Evolutionary conservation across 2,797 vertebrate species (phyloP).

Genomic region (Megaceryle alcyon): DNA sequence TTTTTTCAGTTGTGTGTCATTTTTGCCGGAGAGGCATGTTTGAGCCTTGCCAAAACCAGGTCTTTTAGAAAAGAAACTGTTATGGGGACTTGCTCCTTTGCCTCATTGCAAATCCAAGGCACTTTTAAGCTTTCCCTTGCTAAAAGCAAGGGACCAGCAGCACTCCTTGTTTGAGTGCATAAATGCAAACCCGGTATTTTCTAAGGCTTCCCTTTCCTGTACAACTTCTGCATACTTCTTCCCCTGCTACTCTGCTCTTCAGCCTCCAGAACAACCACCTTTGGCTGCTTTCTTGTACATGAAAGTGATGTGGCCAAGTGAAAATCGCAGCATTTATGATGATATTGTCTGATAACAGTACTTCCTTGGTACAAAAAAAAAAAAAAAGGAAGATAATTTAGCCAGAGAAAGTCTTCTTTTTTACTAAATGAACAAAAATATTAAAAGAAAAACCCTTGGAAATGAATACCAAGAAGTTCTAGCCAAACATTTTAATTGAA

Average conservation of each 20-base stretch:
- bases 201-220: background rate
- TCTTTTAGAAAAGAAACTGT: background rate
- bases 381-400: background rate
- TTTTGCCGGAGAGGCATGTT: background rate
- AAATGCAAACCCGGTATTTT: background rate
- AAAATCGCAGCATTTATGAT: background rate
- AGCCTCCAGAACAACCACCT: background rate
- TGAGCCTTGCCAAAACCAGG: background rate
- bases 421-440: background rate
- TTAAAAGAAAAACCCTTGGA: background rate
- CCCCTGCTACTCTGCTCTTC: background rate
- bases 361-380: background rate
- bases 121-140: background rate
- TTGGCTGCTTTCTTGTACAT: background rate
- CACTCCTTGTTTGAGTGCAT: background rate
- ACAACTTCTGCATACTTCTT: background rate
- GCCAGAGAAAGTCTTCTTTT: background rate
- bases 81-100: background rate
- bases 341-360: background rate
- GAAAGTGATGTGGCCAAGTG: background rate
- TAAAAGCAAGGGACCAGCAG: background rate
- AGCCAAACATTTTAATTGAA: background rate
- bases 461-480: background rate
- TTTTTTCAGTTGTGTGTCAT: background rate
- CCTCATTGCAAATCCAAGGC: background rate